These are phyloP conservation scores for Vanessa atalanta DNA, from an alignment of 1,140 invertebrate genomes.

Conservation along the genomic window DNA sequence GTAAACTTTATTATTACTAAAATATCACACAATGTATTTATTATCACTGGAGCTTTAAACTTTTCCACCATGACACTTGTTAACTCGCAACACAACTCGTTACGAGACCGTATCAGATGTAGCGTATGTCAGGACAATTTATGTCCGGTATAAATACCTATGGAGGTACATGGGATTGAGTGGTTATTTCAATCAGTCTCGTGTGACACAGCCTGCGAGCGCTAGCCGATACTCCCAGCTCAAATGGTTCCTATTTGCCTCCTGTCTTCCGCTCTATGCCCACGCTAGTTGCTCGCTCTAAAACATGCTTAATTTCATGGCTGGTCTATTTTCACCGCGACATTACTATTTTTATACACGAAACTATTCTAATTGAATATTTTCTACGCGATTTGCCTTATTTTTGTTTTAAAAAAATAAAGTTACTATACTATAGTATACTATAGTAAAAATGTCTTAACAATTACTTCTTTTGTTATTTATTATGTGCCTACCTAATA, in stretches of 20 bases:
- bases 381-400: background rate
- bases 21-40: background rate
- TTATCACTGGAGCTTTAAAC: background rate
- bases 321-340: slow-evolving; percentile 47
- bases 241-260: slow-evolving; percentile 68
- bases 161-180: slow-evolving; percentile 27
- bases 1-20: no score
- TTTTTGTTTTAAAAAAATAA: no score
- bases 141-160: slow-evolving; percentile 26
- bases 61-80: slow-evolving; percentile 6
- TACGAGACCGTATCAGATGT: slow-evolving; percentile 21
- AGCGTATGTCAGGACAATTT: slow-evolving; percentile 22
- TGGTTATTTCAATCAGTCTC: slow-evolving; percentile 46
- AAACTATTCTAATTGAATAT: slow-evolving; percentile 16
- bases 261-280: slow-evolving; percentile 53
- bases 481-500: no score
- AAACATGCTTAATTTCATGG: slow-evolving; percentile 71
- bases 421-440: no score
- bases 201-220: slow-evolving; percentile 37
- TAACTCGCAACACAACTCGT: slow-evolving; percentile 11
- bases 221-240: slow-evolving; percentile 50
- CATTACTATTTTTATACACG: slow-evolving; percentile 26
- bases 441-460: no score
- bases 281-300: slow-evolving; percentile 42
- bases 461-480: no score